Evolutionary conservation across 1,140 invertebrate genomes (phyloP).

Genomic region (Leguminivora glycinivorella): DNA sequence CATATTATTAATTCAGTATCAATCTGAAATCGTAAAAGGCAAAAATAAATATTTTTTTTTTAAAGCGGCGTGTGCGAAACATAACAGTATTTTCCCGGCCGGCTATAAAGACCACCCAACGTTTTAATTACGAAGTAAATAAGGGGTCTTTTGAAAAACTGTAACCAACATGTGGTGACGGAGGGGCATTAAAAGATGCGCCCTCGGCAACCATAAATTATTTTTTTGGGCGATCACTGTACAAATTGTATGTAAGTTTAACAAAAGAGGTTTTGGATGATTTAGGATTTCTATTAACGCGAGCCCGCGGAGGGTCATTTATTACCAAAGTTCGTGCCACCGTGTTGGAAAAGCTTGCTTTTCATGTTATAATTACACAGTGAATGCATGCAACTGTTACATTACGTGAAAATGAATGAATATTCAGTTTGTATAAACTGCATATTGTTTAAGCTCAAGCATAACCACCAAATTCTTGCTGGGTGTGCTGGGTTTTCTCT

Average conservation of each 20-base stretch:
- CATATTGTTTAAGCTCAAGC: not conserved
- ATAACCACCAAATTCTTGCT: too few species aligned
- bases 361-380: not conserved
- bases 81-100: conserved; percentile 31
- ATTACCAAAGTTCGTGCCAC: not conserved
- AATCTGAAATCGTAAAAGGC: conserved; percentile 37
- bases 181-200: conserved; percentile 32
- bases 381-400: not conserved
- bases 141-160: conserved; percentile 28
- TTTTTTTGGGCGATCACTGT: conserved; percentile 26
- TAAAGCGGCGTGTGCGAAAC: not conserved
- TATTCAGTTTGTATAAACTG: not conserved
- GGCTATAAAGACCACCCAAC: conserved; percentile 42
- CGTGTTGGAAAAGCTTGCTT: not conserved
- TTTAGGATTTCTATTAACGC: conserved; percentile 22
- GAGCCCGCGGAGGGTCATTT: not conserved
- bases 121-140: conserved; percentile 46
- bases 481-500: too few species aligned
- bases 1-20: not conserved
- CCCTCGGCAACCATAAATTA: conserved; percentile 24
- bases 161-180: conserved; percentile 29
- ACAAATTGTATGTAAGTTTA: conserved; percentile 28
- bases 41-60: conserved; percentile 32
- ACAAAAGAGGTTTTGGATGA: conserved; percentile 18
- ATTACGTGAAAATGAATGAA: not conserved